Conservation (phyloP, 2,888 invertebrate genomes). For the Eumacrocentrus americanus region DNA sequence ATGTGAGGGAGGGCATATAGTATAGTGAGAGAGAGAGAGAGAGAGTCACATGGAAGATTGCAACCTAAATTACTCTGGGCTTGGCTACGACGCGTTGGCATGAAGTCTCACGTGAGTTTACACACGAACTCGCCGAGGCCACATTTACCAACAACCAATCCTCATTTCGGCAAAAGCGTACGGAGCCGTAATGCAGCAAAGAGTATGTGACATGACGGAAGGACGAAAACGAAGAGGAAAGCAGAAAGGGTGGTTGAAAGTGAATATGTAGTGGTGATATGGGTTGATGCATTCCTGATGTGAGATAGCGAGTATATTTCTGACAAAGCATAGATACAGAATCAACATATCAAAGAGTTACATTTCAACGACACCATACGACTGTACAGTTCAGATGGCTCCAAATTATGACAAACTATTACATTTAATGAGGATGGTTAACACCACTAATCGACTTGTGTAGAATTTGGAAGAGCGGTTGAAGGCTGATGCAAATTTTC, state of each 20-base stretch:
- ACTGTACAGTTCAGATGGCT: slow-evolving; percentile 53
- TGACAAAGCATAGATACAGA: too few relatives aligned
- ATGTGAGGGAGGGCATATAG: too few relatives aligned
- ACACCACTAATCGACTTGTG: slow-evolving; percentile 44
- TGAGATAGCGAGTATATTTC: background rate
- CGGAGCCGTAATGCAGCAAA: slow-evolving; percentile 1
- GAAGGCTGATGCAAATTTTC: slow-evolving; percentile 52
- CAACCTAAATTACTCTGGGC: background rate
- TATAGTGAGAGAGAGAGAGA: too few relatives aligned
- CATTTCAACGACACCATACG: too few relatives aligned
- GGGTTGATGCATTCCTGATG: background rate
- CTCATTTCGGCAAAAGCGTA: slow-evolving; percentile 10
- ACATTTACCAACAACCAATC: slow-evolving; percentile 9
- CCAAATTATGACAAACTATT: slow-evolving; percentile 59
- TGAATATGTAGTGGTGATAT: slow-evolving; percentile 35
- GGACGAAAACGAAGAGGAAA: slow-evolving; percentile 30
- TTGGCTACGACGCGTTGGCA: background rate
- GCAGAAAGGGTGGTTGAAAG: slow-evolving; percentile 30
- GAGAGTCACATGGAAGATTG: slow-evolving; percentile 2
- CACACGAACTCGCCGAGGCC: background rate
- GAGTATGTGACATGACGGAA: slow-evolving; percentile 4
- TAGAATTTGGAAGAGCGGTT: slow-evolving; percentile 30
- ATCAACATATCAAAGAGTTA: too few relatives aligned
- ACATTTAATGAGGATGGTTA: slow-evolving; percentile 58
- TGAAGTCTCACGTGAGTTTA: background rate